phyloP scores from a whole-genome alignment of 30 jellyfish, hydroid and myxozoan species.

The Aurelia aurita region DNA sequence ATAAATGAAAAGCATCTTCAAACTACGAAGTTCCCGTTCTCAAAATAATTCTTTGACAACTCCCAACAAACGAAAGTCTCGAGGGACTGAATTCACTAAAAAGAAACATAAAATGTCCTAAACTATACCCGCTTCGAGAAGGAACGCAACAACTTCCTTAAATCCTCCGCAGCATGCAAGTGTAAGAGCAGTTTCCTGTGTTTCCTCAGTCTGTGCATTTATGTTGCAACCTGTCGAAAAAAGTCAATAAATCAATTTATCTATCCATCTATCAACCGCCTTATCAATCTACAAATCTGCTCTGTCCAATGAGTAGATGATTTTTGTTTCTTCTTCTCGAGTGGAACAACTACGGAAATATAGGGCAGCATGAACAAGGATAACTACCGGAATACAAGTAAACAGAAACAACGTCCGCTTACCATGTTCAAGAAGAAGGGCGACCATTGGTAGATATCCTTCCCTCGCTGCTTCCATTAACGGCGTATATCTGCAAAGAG shows the following conservation, averaged over 20 bases:
- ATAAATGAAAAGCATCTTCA: no score
- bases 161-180: constrained; percentile 99
- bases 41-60: no score
- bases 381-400: no score
- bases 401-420: neutral
- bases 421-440: constrained; percentile 90
- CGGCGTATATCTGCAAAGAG: constrained; percentile 84
- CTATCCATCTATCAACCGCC: no score
- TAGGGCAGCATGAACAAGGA: neutral
- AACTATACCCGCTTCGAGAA: constrained; percentile 84
- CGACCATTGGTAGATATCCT: constrained; percentile 98
- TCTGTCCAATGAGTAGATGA: no score
- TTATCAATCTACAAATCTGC: no score
- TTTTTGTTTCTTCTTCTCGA: no score
- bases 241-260: no score
- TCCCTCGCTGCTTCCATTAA: constrained; percentile 99
- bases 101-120: neutral
- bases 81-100: neutral
- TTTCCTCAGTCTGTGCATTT: constrained; percentile 97
- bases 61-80: neutral
- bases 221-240: constrained; percentile 78
- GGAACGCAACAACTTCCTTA: constrained; percentile 89
- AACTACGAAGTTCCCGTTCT: no score
- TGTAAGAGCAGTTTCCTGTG: constrained; percentile 97
- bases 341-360: neutral